A percentile compares a stretch with the other conserved stretches of the same genome.
phyloP scores from a whole-genome alignment of 1,140 invertebrate genomes.

The Drosophila insularis region DNA sequence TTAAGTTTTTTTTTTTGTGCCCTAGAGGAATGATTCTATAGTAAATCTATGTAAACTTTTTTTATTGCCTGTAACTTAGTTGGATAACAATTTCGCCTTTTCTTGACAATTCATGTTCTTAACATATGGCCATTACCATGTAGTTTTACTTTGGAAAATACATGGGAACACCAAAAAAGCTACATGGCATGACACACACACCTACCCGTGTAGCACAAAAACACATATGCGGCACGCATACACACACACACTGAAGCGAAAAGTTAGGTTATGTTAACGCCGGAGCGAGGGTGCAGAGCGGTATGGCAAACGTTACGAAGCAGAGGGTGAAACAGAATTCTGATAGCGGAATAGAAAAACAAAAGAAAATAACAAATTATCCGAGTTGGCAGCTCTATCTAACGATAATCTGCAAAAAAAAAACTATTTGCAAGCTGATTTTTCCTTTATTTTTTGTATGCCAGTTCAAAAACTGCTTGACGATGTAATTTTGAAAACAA shows the following conservation, averaged over 20 bases:
- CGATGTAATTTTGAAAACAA: no score
- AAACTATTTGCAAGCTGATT: not conserved
- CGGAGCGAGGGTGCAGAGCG: not conserved
- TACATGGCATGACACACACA: slow-evolving; percentile 6
- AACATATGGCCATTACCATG: not conserved
- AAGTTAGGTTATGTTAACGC: not conserved
- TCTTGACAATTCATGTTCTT: not conserved
- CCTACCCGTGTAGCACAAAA: not conserved
- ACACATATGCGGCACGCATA: not conserved
- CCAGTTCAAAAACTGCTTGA: no score
- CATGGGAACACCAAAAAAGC: not conserved
- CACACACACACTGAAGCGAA: not conserved
- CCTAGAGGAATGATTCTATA: not conserved
- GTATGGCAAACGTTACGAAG: not conserved
- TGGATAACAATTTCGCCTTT: not conserved
- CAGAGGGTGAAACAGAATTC: not conserved
- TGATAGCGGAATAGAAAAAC: not conserved
- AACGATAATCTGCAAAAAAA: not conserved
- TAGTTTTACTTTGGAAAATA: slow-evolving; percentile 7
- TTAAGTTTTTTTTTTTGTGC: not conserved
- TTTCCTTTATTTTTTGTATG: no score
- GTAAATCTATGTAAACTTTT: not conserved
- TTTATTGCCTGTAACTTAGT: not conserved
- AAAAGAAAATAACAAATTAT: not conserved
- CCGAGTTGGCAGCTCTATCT: not conserved